Base-by-base conservation (phyloP, 2,888 invertebrate genomes). In the Spisula solida region DNA sequence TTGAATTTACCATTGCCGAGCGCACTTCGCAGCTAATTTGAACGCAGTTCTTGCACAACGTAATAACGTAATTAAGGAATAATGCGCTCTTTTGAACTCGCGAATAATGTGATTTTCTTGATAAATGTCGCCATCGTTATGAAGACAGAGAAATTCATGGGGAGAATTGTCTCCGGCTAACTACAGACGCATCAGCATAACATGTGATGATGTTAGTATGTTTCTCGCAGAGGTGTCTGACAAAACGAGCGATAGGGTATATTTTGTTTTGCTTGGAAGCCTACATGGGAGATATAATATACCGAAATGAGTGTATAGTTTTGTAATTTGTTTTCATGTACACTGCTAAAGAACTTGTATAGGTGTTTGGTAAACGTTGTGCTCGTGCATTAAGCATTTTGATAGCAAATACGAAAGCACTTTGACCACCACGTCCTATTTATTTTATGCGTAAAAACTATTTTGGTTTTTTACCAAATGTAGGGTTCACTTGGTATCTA, bases 41-140 rank as follows among this genome's bases (percentile, higher is more conserved):
- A 6, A 25, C 2, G 1, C 60, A 25, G 25, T 25, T 5, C 41
- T 41, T 25, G n/a, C 60, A 25, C n/a, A 25, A 66, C 25, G 25
- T 66, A 66, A 66, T 66, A n/a, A 66, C 60, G n/a, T 25, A 66
- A 66, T 66, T 66, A 66, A 25, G n/a, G n/a, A 66, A 66, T 8
- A 66, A 66, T 66, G 25, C 25, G 60, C 60, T 66, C 60, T 25
- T 25, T 25, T 66, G 60, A 66, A n/a, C 60, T 25, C 6, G 25
- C 4, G 25, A 25, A 25, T 66, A 66, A 66, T 66, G 20, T 6
- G 25, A 10, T 66, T 66, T n/a, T 66, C n/a, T 66, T 66, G n/a
- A 66, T 66, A 66, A 25, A 66, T 66, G 60, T 25, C 25, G 60
- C 25, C 25, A n/a, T 25, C 25, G n/a, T 66, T 25, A 25, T 12